These are phyloP conservation scores for Brachynemurus nebulosus DNA, from an alignment of 2,888 invertebrate species.

Conservation along the genomic window DNA sequence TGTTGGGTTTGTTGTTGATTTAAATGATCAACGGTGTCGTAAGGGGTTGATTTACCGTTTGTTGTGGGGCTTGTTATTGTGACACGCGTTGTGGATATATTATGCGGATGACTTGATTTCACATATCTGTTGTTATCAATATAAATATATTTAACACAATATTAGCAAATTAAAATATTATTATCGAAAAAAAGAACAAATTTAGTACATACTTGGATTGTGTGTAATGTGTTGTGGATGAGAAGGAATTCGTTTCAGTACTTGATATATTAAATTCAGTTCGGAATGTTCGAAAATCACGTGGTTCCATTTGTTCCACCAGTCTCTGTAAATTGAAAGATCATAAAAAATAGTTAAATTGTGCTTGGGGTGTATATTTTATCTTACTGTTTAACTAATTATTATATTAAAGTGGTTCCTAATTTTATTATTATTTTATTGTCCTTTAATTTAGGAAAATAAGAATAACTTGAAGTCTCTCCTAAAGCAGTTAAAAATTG, in stretches of 20 bases:
- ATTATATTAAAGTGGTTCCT: too few species aligned
- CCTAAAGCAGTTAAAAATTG: too few species aligned
- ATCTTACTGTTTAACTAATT: too few species aligned
- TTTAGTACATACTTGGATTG: slow-evolving; percentile 42
- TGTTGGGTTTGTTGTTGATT: slow-evolving; percentile 41
- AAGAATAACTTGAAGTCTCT: too few species aligned
- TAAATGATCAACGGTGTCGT: slow-evolving; percentile 33
- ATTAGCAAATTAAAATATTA: too few species aligned
- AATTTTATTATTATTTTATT: too few species aligned
- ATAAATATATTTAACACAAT: background rate
- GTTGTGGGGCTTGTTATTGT: slow-evolving; percentile 23
- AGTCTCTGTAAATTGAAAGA: slow-evolving; percentile 39
- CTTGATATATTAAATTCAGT: slow-evolving; percentile 65
- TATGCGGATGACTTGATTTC: background rate
- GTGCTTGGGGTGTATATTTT: background rate
- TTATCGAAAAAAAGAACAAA: slow-evolving; percentile 1
- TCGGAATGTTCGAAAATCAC: slow-evolving; percentile 62
- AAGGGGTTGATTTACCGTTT: slow-evolving; percentile 23
- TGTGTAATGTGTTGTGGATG: slow-evolving; percentile 49
- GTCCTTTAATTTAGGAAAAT: too few species aligned
- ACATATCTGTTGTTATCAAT: background rate
- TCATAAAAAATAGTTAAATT: slow-evolving; percentile 13
- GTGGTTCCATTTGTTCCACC: slow-evolving; percentile 54
- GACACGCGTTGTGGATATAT: slow-evolving; percentile 14
- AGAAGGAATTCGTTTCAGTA: slow-evolving; percentile 44